Conservation (phyloP, 2,888 invertebrate species). For the Diploptera punctata region DNA sequence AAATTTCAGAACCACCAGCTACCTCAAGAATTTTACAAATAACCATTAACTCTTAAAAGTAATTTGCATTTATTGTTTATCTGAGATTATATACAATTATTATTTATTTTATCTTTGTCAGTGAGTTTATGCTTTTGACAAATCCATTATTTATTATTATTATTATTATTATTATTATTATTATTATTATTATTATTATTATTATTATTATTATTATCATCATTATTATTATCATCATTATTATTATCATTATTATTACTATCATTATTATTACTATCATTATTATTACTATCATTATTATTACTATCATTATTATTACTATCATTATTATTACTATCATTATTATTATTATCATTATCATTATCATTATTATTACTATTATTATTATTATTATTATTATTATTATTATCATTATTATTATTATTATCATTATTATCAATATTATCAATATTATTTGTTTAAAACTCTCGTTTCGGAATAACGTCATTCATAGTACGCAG, state of each 20-base stretch:
- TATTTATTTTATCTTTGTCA: background rate
- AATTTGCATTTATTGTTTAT: too few species aligned
- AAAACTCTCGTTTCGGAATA: too few species aligned
- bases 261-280: background rate
- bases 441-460: too few species aligned
- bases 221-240: background rate
- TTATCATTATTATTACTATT: background rate
- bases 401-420: background rate
- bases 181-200: background rate
- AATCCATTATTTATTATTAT: background rate
- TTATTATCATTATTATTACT: background rate
- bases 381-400: background rate
- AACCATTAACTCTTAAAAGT: too few species aligned
- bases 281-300: background rate
- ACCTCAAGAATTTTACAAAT: too few species aligned
- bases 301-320: background rate
- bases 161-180: conserved; percentile 8
- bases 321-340: background rate
- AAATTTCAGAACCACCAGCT: too few species aligned
- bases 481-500: too few species aligned
- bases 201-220: background rate
- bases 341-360: background rate
- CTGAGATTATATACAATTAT: background rate
- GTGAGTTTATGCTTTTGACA: background rate
- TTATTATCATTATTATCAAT: too few species aligned